Evolutionary conservation across 2,888 invertebrate species (phyloP).

Genomic region (Eupithecia subfuscata): DNA sequence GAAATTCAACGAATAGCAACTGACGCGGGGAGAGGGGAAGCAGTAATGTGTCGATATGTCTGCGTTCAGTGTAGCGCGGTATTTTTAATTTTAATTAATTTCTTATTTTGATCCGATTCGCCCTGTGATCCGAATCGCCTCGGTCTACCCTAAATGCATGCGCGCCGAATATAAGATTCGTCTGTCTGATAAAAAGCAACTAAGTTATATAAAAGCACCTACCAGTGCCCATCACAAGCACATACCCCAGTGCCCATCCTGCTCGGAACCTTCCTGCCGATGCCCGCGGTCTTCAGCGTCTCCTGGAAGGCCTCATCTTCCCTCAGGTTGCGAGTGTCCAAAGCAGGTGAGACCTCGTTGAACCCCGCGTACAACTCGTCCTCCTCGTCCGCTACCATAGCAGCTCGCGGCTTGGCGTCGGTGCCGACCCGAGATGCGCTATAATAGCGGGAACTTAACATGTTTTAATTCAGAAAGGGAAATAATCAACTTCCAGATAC

Average conservation of each 20-base stretch:
- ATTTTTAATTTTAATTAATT: too few relatives aligned
- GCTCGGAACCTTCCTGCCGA: constrained; percentile 87
- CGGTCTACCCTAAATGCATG: too few relatives aligned
- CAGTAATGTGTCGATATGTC: too few relatives aligned
- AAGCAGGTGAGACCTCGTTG: constrained; percentile 86
- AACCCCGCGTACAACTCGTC: constrained; percentile 88
- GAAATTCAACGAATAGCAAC: too few relatives aligned
- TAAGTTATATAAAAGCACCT: background rate
- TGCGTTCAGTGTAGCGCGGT: too few relatives aligned
- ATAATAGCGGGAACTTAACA: constrained; percentile 76
- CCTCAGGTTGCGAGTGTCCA: constrained; percentile 87
- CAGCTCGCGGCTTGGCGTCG: constrained; percentile 72
- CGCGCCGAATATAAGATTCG: background rate
- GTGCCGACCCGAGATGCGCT: constrained; percentile 71
- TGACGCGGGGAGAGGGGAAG: too few relatives aligned
- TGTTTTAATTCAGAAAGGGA: constrained; percentile 44
- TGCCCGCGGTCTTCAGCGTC: constrained; percentile 89
- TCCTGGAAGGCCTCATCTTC: constrained; percentile 90
- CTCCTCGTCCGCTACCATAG: constrained; percentile 78
- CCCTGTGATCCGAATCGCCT: too few relatives aligned
- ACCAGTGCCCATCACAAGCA: constrained; percentile 15
- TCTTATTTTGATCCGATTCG: too few relatives aligned
- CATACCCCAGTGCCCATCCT: constrained; percentile 76
- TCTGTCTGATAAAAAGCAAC: background rate
- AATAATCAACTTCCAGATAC: constrained; percentile 4